Percentiles rank a stretch among this genome's conserved stretches.
These are phyloP conservation scores for Tachysurus vachellii DNA, from an alignment of 2,113 vertebrate species.

Conservation along the genomic window DNA sequence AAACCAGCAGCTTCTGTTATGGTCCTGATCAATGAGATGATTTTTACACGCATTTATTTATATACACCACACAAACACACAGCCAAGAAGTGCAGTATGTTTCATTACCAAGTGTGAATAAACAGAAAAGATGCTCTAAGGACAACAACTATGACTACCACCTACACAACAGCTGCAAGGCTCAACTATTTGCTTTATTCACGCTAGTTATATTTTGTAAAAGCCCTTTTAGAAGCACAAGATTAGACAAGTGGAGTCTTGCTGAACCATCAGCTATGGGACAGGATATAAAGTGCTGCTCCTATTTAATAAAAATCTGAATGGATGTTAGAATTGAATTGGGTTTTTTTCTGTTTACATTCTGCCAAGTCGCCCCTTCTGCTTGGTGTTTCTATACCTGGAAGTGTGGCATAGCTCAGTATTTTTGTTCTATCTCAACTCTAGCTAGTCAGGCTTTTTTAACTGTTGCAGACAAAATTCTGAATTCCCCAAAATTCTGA, in stretches of 20 bases:
- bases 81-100: not conserved
- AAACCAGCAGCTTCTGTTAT: conserved; percentile 33
- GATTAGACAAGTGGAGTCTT: not conserved
- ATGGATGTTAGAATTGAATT: not conserved
- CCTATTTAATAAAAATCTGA: not conserved
- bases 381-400: not conserved
- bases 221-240: not conserved
- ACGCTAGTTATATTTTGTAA: not conserved
- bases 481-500: too few relatives aligned
- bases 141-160: not conserved
- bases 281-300: not conserved
- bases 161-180: not conserved
- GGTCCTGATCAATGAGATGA: conserved; percentile 35
- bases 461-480: too few relatives aligned
- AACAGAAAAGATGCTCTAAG: not conserved
- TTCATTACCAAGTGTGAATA: not conserved
- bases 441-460: not conserved
- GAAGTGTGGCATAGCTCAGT: not conserved
- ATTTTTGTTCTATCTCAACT: not conserved
- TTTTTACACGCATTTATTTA: conserved; percentile 17
- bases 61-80: not conserved
- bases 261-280: not conserved
- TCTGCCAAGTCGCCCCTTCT: not conserved
- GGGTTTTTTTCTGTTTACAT: not conserved
- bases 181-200: not conserved